Conservation (phyloP, 2,888 invertebrate species). For the Drosophila lacicola region DNA sequence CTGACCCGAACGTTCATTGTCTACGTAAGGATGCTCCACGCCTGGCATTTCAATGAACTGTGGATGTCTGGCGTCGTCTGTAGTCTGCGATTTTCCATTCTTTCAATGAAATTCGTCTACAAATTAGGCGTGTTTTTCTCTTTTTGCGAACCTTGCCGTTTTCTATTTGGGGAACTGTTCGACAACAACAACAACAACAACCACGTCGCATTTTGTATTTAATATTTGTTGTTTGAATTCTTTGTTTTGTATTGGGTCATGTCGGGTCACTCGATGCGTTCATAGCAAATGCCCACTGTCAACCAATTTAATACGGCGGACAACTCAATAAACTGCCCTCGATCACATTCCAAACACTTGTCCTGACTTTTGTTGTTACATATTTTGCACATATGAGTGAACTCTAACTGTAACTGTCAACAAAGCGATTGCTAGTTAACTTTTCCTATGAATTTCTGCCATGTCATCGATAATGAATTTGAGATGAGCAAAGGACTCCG, state of each 20-base stretch:
- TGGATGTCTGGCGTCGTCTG: constrained; percentile 23
- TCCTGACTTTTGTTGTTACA: constrained; percentile 50
- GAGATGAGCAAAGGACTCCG: constrained; percentile 18
- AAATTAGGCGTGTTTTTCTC: constrained; percentile 65
- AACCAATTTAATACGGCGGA: background rate
- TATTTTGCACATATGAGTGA: constrained; percentile 57
- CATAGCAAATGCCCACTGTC: background rate
- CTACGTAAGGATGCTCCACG: constrained; percentile 37
- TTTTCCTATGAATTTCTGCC: constrained; percentile 55
- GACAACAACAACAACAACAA: constrained; percentile 13
- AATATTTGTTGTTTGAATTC: constrained; percentile 62
- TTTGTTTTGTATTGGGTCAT: constrained; percentile 28
- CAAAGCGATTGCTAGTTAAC: constrained; percentile 54
- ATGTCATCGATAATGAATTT: constrained; percentile 69
- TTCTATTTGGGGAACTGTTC: constrained; percentile 50
- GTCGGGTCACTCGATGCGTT: background rate
- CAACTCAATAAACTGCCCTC: constrained; percentile 36
- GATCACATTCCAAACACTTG: constrained; percentile 37
- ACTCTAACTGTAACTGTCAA: constrained; percentile 55
- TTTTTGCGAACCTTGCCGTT: constrained; percentile 74
- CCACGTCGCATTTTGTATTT: constrained; percentile 45
- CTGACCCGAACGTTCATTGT: constrained; percentile 42
- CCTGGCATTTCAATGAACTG: constrained; percentile 71
- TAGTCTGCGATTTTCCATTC: constrained; percentile 22
- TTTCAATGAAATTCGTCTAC: constrained; percentile 33